Evolutionary conservation across 2,797 vertebrate genomes (phyloP), one percentile per base, ranked within the genome.

Genomic region (Artibeus jamaicensis): DNA sequence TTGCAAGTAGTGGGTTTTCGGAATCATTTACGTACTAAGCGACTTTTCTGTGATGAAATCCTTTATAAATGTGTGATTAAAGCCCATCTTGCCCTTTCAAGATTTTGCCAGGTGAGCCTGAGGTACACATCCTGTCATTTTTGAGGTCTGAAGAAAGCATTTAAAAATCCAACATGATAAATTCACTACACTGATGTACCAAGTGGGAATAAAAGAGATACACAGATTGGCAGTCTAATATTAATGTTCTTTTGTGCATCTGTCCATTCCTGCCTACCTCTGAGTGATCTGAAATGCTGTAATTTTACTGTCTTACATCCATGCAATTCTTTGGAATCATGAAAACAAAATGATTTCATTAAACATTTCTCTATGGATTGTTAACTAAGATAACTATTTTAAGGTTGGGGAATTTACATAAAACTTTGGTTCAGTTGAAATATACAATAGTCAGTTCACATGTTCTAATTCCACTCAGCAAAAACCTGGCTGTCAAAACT

Each of bases 261-360:
- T 76, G 34, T 57, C 21, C 32, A 42, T 86, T 89, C 81, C 39
- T 95, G 24, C 42, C 76, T 73, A 12, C 6, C 10, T 90, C 46
- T 82, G 50, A 73, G 73, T 83, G 42, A 50, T 1, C 39, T 71
- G 18, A 89, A 79, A 11, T 67, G n/a, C 39, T 90, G 0, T 91
- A 44, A 59, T 42, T 89, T 89, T 93, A 10, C 32, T 71, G 1
- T 79, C 9, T 85, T 34, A 10, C 2, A 11, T 22, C 79, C 53
- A n/a, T 71, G 76, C 86, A 82, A 86, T 73, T 93, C 21, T 92
- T 86, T 77, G 46, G 26, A 94, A 55, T 70, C 50, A 53, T 73
- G 53, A 71, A 93, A 96, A 70, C 24, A 89, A 81, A 81, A n/a
- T 82, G 44, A 57, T 95, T 26, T 79, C 86, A 59, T 5, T 34